A percentile compares a stretch with the other conserved stretches of the same genome.
Evolutionary conservation across 2,888 invertebrate species (phyloP).

Genomic region (Euplagia quadripunctaria): DNA sequence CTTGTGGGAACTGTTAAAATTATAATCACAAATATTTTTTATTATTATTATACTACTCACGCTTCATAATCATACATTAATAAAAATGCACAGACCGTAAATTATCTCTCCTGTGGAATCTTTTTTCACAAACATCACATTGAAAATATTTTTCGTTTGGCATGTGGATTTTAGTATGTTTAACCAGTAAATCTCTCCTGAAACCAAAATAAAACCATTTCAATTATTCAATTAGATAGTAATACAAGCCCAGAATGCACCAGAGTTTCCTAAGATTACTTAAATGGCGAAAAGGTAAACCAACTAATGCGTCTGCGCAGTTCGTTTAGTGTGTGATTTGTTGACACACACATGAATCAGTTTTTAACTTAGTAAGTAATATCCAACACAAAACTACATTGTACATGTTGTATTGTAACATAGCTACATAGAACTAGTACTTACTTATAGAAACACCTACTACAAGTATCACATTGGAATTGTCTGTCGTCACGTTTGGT

Average conservation of each 20-base stretch:
- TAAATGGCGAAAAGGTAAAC: too few species aligned
- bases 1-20: constrained; percentile 80
- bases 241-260: too few species aligned
- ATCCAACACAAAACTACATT: too few species aligned
- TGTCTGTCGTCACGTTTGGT: constrained; percentile 66
- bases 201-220: constrained; percentile 44
- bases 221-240: neutral
- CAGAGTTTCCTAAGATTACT: too few species aligned
- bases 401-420: neutral
- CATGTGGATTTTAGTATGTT: constrained; percentile 89
- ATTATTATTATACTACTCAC: neutral
- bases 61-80: neutral
- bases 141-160: constrained; percentile 84
- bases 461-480: constrained; percentile 88
- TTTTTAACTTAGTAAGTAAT: too few species aligned
- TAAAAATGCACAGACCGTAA: constrained; percentile 69
- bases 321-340: too few species aligned
- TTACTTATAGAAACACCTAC: constrained; percentile 88
- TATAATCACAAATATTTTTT: neutral
- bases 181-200: constrained; percentile 89
- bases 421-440: neutral
- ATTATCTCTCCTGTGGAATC: constrained; percentile 88
- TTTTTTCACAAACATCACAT: constrained; percentile 87
- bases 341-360: too few species aligned
- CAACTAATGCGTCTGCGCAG: too few species aligned